phyloP scores from a whole-genome alignment of 1,140 invertebrate genomes.

The Pristionchus pacificus region DNA sequence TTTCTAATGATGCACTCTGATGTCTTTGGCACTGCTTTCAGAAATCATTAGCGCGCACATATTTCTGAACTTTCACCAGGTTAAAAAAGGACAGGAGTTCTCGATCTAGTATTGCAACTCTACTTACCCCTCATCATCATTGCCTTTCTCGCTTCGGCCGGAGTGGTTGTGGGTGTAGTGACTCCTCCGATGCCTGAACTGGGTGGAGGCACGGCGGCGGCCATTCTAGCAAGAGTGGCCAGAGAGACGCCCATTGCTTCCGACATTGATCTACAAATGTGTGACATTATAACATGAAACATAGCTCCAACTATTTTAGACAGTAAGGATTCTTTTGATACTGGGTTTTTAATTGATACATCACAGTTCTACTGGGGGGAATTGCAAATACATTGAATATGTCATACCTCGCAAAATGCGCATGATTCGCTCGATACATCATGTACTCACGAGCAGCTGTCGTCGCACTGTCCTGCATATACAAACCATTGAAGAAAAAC shows the following conservation, averaged over 20 bases:
- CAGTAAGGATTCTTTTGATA: not conserved
- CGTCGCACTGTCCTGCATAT: too few species aligned
- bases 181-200: slow-evolving; percentile 3
- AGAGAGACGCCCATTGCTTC: slow-evolving; percentile 2
- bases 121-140: too few species aligned
- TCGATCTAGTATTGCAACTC: too few species aligned
- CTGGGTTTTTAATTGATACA: too few species aligned
- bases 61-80: not conserved
- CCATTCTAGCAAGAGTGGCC: slow-evolving; percentile 8
- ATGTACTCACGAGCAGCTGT: slow-evolving; percentile 64
- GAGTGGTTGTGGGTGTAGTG: slow-evolving; percentile 5
- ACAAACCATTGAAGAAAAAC: too few species aligned
- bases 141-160: too few species aligned
- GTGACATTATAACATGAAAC: not conserved
- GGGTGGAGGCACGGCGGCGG: slow-evolving; percentile 4
- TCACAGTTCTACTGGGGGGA: too few species aligned
- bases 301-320: not conserved
- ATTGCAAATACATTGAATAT: too few species aligned
- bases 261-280: slow-evolving; percentile 16
- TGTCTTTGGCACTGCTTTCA: slow-evolving; percentile 8
- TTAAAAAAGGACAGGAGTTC: slow-evolving; percentile 4
- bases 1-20: slow-evolving; percentile 8
- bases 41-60: slow-evolving; percentile 4
- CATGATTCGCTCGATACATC: not conserved
- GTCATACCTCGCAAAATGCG: not conserved